These are phyloP conservation scores for Ornithorhynchus anatinus DNA, from an alignment of 2,113 vertebrate genomes.

Conservation along the genomic window DNA sequence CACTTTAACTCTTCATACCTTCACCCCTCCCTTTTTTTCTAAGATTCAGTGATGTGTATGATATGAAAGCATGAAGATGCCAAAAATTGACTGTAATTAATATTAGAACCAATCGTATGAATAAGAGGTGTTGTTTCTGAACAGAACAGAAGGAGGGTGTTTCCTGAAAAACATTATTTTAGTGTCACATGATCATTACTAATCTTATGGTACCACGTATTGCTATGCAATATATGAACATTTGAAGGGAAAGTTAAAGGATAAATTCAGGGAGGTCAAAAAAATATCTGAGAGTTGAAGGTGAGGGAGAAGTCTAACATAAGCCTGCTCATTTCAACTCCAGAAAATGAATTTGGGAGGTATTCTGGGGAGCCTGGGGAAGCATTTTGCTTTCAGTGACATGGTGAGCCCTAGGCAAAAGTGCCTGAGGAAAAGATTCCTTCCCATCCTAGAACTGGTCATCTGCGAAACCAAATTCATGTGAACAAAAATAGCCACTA, in stretches of 20 bases:
- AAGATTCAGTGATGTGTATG: slow-evolving; percentile 11
- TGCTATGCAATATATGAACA: too few relatives aligned
- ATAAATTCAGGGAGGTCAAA: too few relatives aligned
- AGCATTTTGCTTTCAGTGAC: too few relatives aligned
- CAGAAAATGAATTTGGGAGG: too few relatives aligned
- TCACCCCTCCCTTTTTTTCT: slow-evolving; percentile 17
- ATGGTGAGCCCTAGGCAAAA: too few relatives aligned
- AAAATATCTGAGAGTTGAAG: too few relatives aligned
- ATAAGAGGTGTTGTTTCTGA: slow-evolving; percentile 33
- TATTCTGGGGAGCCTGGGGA: too few relatives aligned
- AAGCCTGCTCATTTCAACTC: too few relatives aligned
- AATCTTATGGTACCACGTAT: too few relatives aligned
- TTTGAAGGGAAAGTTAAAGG: too few relatives aligned
- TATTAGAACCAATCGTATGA: slow-evolving; percentile 28
- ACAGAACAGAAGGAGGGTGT: slow-evolving; percentile 3
- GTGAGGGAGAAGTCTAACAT: too few relatives aligned
- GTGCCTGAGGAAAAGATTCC: background rate
- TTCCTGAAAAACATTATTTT: background rate
- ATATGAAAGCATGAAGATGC: slow-evolving; percentile 25
- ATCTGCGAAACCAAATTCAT: slow-evolving; percentile 4
- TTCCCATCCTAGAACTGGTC: slow-evolving; percentile 10
- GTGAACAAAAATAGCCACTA: slow-evolving; percentile 16
- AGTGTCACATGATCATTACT: background rate
- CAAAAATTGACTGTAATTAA: slow-evolving; percentile 47
- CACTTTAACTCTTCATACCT: background rate